Conservation (phyloP, 1,140 invertebrate genomes). For the Anastatus disparis region DNA sequence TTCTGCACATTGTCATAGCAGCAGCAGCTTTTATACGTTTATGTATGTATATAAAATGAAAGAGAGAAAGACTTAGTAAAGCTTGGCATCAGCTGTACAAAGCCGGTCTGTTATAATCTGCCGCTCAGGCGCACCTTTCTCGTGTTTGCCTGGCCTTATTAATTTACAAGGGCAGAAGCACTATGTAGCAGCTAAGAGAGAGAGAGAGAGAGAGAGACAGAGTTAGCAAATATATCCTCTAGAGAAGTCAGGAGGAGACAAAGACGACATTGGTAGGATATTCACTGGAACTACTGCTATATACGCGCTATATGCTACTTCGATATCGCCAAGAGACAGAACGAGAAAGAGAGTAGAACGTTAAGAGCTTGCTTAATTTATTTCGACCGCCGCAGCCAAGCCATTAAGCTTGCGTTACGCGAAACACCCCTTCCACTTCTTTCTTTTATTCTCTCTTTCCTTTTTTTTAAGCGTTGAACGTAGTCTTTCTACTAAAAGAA, state of each 20-base stretch:
- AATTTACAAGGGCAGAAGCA: conserved; percentile 53
- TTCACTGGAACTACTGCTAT: too few species aligned
- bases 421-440: too few species aligned
- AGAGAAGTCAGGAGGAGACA: conserved; percentile 6
- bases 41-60: too few species aligned
- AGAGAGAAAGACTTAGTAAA: too few species aligned
- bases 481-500: too few species aligned
- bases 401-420: conserved; percentile 51
- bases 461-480: too few species aligned
- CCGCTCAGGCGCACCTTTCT: conserved; percentile 38
- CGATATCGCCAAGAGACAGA: too few species aligned
- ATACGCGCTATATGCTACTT: too few species aligned
- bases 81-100: conserved; percentile 26
- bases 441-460: too few species aligned
- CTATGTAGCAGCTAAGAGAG: conserved; percentile 1
- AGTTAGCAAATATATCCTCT: neutral
- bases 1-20: too few species aligned
- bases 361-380: conserved; percentile 55
- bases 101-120: conserved; percentile 32
- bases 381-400: conserved; percentile 48
- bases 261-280: conserved; percentile 13
- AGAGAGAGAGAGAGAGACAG: conserved; percentile 1
- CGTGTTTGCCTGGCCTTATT: conserved; percentile 52
- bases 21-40: too few species aligned
- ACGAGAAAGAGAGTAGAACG: too few species aligned